Percentiles rank a stretch among this genome's conserved stretches.
Conservation (phyloP, 2,797 vertebrate species). For the Pterois miles region DNA sequence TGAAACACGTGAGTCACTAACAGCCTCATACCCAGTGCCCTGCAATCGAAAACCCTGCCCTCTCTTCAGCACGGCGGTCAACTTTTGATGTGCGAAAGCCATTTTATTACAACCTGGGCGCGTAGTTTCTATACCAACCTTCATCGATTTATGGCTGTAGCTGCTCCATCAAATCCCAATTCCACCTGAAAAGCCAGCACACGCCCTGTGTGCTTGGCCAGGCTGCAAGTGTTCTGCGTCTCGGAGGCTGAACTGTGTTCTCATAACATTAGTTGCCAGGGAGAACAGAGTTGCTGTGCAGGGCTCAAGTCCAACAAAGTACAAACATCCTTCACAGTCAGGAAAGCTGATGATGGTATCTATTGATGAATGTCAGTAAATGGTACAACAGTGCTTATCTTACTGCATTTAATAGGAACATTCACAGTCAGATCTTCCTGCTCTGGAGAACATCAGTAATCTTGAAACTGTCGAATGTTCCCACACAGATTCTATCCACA, state of each 20-base stretch:
- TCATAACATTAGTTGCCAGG: slow-evolving; percentile 46
- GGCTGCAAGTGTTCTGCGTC: slow-evolving; percentile 13
- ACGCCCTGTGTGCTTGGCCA: neutral
- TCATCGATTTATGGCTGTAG: slow-evolving; percentile 37
- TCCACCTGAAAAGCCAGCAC: slow-evolving; percentile 24
- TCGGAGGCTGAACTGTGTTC: slow-evolving; percentile 12
- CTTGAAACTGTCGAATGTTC: neutral
- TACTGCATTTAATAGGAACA: neutral
- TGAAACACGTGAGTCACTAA: slow-evolving; percentile 44
- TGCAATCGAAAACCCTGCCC: slow-evolving; percentile 26
- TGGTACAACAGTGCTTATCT: slow-evolving; percentile 13
- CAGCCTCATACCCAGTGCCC: neutral
- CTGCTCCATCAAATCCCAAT: slow-evolving; percentile 43
- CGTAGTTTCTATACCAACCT: slow-evolving; percentile 32
- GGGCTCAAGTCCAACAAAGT: slow-evolving; percentile 42
- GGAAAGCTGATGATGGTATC: neutral
- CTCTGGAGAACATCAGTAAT: slow-evolving; percentile 20
- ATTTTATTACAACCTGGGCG: slow-evolving; percentile 26
- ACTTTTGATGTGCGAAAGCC: slow-evolving; percentile 3
- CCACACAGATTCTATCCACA: neutral
- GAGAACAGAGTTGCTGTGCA: slow-evolving; percentile 57
- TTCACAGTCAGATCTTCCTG: slow-evolving; percentile 3
- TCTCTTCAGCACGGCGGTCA: slow-evolving; percentile 2
- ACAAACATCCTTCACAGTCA: slow-evolving; percentile 20
- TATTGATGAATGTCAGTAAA: slow-evolving; percentile 18